phyloP scores from a whole-genome alignment of 2,797 vertebrate species.

The Hyperoplus lanceolatus region DNA sequence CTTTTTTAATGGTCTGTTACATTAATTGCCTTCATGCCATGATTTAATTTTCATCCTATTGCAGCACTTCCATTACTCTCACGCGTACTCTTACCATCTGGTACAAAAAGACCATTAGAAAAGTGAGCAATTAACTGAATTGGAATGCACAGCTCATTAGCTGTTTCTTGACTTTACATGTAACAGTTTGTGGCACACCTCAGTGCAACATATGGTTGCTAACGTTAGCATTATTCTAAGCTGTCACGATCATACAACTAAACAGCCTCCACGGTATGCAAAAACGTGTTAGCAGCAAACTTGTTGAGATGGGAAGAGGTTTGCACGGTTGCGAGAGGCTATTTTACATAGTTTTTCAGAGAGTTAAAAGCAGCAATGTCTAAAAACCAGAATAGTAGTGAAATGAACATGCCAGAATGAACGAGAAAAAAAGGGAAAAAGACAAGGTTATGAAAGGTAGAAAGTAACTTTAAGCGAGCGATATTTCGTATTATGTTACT shows the following conservation, averaged over 20 bases:
- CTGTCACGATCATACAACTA: not conserved
- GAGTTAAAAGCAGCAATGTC: not conserved
- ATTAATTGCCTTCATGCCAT: not conserved
- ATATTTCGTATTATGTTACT: too few relatives aligned
- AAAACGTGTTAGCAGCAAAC: not conserved
- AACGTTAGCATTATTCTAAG: conserved; percentile 32
- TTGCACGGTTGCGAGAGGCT: not conserved
- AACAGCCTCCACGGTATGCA: rapidly evolving
- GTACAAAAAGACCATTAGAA: not conserved
- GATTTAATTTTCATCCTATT: not conserved
- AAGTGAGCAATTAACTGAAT: not conserved
- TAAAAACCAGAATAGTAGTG: not conserved
- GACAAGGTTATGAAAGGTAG: not conserved
- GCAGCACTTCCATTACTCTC: not conserved
- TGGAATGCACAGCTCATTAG: not conserved
- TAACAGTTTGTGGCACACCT: conserved; percentile 4
- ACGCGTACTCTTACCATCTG: not conserved
- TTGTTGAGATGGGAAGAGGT: not conserved
- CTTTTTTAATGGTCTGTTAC: not conserved
- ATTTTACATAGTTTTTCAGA: not conserved
- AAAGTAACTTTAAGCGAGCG: not conserved
- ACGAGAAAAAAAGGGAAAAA: not conserved
- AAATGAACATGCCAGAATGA: not conserved
- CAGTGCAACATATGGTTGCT: conserved; percentile 28
- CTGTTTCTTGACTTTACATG: not conserved